Evolutionary conservation across 2,113 vertebrate genomes (phyloP).

Genomic region (Pelodiscus sinensis): DNA sequence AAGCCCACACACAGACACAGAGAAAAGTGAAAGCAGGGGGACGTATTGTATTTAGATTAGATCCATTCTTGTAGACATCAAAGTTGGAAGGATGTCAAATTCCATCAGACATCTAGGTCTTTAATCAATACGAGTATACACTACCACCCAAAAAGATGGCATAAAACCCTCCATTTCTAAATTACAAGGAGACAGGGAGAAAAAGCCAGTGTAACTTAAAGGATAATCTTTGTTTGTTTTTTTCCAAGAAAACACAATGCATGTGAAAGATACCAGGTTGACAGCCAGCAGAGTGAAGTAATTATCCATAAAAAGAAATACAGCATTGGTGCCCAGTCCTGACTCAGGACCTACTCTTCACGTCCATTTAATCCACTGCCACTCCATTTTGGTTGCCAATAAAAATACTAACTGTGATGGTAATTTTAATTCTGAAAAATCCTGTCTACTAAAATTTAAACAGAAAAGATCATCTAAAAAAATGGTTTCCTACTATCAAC

Average conservation of each 20-base stretch:
- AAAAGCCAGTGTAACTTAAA: not conserved
- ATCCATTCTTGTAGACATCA: not conserved
- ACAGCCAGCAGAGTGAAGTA: not conserved
- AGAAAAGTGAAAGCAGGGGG: conserved; percentile 29
- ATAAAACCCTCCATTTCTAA: not conserved
- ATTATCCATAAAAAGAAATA: not conserved
- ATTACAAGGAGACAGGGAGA: not conserved
- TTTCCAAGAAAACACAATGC: not conserved
- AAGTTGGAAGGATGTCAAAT: conserved; percentile 16
- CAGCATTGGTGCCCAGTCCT: not conserved
- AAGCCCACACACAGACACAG: conserved; percentile 27
- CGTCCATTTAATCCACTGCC: not conserved
- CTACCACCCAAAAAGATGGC: not conserved
- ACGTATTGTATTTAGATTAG: conserved; percentile 18
- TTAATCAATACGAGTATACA: not conserved
- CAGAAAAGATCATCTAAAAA: not conserved
- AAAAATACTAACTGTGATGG: not conserved
- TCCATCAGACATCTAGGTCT: not conserved
- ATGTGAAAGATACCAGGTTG: not conserved
- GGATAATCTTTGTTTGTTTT: not conserved
- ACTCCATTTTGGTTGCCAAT: not conserved
- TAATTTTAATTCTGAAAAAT: not conserved
- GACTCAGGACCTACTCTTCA: not conserved
- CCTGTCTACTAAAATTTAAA: not conserved
- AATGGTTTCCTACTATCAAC: not conserved